Conservation (phyloP, 2,888 invertebrate species). For the Acleris literana region DNA sequence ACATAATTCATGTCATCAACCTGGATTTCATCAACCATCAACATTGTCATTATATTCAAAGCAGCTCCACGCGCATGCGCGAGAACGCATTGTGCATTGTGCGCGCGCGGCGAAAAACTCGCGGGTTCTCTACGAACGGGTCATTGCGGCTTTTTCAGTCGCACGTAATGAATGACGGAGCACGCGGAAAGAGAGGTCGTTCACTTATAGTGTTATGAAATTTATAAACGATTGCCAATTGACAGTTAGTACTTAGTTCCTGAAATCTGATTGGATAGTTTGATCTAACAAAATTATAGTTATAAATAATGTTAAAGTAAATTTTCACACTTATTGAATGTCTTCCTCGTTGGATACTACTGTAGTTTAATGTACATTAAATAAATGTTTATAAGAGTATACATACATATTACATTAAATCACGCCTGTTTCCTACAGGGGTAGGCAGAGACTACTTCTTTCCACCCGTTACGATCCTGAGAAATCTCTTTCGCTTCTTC, state of each 20-base stretch:
- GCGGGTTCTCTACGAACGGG: constrained; percentile 5
- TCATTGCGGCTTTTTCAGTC: neutral
- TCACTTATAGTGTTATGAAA: neutral
- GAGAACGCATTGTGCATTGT: constrained; percentile 18
- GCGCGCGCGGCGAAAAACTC: neutral
- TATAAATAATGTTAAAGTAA: too few species aligned
- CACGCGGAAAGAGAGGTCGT: constrained; percentile 1
- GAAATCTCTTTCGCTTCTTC: too few species aligned
- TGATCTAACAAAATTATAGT: too few species aligned
- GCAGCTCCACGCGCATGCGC: constrained; percentile 1
- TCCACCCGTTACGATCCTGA: too few species aligned
- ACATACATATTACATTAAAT: too few species aligned
- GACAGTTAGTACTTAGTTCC: neutral
- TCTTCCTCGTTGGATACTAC: too few species aligned
- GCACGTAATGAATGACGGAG: neutral
- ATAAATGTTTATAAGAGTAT: too few species aligned
- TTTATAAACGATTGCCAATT: neutral
- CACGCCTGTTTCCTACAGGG: too few species aligned
- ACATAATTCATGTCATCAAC: neutral
- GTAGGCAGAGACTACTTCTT: too few species aligned
- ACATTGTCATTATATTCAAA: constrained; percentile 14
- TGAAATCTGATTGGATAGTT: neutral
- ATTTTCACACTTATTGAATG: too few species aligned
- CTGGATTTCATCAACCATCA: neutral
- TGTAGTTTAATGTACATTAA: too few species aligned